Conservation (phyloP, 1,140 invertebrate genomes). For the roundworm (Caenorhabditis elegans) region WBcel235 BX284603.4:13569501-13570000, state of each 20-base stretch:
- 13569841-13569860: background rate
- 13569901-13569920: background rate
- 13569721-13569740: background rate
- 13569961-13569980: background rate
- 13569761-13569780: no score
- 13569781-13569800: no score
- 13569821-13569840: background rate
- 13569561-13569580: conserved; percentile 28
- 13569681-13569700: conserved; percentile 5
- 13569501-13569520: conserved; percentile 11
- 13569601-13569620: background rate
- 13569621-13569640: background rate
- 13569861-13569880: conserved; percentile 14
- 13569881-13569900: conserved; percentile 5
- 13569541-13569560: conserved; percentile 18
- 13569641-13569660: conserved; percentile 21
- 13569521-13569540: background rate
- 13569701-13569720: no score
- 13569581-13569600: background rate
- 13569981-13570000: no score
- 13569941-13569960: conserved; percentile 28
- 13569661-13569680: background rate
- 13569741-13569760: no score
- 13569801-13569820: no score
- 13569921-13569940: conserved; percentile 4